Percentiles rank a stretch among this genome's conserved stretches.
Conservation (phyloP, 1,140 invertebrate genomes). For the Agrilus planipennis region DNA sequence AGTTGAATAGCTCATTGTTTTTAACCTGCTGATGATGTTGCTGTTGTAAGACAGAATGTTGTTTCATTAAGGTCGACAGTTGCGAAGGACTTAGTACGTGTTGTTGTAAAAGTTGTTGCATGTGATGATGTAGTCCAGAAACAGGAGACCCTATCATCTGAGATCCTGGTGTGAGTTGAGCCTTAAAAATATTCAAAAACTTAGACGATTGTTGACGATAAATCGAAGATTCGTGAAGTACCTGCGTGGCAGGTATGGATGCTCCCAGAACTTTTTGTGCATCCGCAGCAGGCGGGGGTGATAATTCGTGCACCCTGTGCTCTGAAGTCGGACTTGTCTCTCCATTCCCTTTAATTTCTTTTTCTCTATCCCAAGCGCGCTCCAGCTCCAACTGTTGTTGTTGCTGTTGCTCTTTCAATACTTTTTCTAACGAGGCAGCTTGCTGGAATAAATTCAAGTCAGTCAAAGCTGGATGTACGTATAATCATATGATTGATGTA, state of each 20-base stretch:
- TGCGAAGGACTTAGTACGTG: conserved; percentile 51
- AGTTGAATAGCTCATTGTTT: not conserved
- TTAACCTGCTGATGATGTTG: conserved; percentile 43
- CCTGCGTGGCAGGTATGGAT: conserved; percentile 32
- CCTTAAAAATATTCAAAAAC: conserved; percentile 26
- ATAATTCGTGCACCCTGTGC: conserved; percentile 24
- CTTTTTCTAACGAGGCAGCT: conserved; percentile 47
- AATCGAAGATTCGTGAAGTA: conserved; percentile 28
- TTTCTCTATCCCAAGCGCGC: conserved; percentile 33
- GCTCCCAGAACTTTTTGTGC: conserved; percentile 27
- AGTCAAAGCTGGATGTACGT: no score
- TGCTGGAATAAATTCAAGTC: conserved; percentile 33
- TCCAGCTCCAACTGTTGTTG: conserved; percentile 35
- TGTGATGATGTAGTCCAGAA: conserved; percentile 51
- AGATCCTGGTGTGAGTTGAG: conserved; percentile 33
- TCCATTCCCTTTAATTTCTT: conserved; percentile 34
- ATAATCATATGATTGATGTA: no score
- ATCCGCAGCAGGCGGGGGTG: conserved; percentile 26
- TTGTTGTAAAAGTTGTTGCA: conserved; percentile 58
- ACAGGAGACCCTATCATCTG: conserved; percentile 45
- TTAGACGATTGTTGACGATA: conserved; percentile 35
- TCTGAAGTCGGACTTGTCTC: conserved; percentile 31
- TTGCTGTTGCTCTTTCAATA: conserved; percentile 45
- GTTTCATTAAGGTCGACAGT: conserved; percentile 51
- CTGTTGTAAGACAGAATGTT: conserved; percentile 49